Evolutionary conservation across 2,113 vertebrate species (phyloP).

Genomic region (Cephalophus harveyi): DNA sequence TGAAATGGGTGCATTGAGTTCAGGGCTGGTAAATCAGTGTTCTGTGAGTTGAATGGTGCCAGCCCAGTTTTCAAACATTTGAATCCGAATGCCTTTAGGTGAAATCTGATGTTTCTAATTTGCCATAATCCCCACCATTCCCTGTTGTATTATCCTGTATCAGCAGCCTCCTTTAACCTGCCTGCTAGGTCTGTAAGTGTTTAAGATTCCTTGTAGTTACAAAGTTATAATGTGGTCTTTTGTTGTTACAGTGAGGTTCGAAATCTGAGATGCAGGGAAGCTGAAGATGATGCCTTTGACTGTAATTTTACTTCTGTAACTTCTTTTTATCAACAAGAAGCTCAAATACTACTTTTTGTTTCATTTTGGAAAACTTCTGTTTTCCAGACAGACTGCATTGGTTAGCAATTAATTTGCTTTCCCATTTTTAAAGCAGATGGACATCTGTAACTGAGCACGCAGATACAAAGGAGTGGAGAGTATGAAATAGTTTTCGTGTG

Average conservation of each 20-base stretch:
- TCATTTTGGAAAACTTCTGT: background rate
- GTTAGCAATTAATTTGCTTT: constrained; percentile 7
- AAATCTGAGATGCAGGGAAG: background rate
- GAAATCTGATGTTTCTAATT: background rate
- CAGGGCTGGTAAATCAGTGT: background rate
- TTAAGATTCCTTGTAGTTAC: background rate
- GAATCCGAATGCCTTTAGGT: background rate
- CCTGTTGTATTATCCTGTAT: background rate
- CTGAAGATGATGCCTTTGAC: background rate
- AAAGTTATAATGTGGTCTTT: background rate
- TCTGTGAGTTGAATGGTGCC: background rate
- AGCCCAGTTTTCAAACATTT: background rate
- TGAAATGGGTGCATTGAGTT: background rate
- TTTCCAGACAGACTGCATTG: background rate
- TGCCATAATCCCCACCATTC: background rate
- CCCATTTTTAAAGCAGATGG: constrained; percentile 1
- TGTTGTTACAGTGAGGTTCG: background rate
- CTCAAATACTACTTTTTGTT: background rate
- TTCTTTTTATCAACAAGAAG: background rate
- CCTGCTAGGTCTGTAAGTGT: background rate
- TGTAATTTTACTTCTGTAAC: background rate
- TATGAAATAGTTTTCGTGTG: background rate
- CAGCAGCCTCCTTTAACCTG: background rate
- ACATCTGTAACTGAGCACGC: background rate
- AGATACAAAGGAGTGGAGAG: background rate